A percentile compares a stretch with the other conserved stretches of the same genome.
Evolutionary conservation across 1,140 invertebrate species (phyloP).

Genomic region (Saccostrea cuccullata): DNA sequence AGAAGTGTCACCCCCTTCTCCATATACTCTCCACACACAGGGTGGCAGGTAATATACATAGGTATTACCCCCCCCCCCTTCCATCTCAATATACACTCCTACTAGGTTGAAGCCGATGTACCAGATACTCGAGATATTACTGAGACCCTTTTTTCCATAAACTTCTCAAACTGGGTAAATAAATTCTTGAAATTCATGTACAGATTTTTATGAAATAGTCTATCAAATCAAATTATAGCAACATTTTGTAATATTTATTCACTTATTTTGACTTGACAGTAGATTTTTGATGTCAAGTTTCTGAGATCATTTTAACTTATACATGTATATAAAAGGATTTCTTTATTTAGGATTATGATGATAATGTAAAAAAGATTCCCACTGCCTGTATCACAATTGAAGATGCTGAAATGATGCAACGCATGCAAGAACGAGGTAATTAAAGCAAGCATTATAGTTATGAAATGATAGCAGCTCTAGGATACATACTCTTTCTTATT

Average conservation of each 20-base stretch:
- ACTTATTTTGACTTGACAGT: too few relatives aligned
- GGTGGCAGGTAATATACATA: conserved; percentile 65
- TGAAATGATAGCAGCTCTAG: background rate
- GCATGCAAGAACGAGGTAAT: conserved; percentile 83
- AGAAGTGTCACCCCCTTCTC: conserved; percentile 87
- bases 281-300: too few relatives aligned
- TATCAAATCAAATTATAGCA: too few relatives aligned
- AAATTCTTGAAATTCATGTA: too few relatives aligned
- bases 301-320: too few relatives aligned
- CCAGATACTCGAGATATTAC: background rate
- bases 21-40: conserved; percentile 77
- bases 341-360: conserved; percentile 80
- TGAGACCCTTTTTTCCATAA: background rate
- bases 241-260: too few relatives aligned
- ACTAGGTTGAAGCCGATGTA: conserved; percentile 66
- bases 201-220: too few relatives aligned
- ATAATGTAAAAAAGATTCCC: conserved; percentile 85
- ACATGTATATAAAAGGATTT: too few relatives aligned
- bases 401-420: conserved; percentile 87
- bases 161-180: background rate
- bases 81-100: conserved; percentile 82
- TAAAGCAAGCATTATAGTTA: background rate
- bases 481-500: too few relatives aligned
- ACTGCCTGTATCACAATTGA: conserved; percentile 88
- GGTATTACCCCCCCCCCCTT: conserved; percentile 75